Conservation (phyloP, 2,888 invertebrate species). For the Petrolisthes cinctipes region DNA sequence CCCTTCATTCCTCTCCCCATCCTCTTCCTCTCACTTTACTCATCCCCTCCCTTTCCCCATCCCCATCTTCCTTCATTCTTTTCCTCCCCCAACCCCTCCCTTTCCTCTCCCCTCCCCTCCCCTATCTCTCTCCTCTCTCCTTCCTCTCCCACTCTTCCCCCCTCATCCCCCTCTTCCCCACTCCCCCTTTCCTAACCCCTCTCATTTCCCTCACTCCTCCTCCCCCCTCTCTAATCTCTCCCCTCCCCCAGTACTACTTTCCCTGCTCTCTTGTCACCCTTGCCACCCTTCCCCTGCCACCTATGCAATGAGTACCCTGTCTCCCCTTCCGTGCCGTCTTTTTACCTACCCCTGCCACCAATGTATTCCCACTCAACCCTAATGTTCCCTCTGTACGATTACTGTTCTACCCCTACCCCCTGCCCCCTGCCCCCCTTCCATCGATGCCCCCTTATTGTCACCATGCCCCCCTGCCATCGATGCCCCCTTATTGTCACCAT, state of each 20-base stretch:
- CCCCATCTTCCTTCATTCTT: slow-evolving; percentile 25
- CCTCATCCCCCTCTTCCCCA: neutral
- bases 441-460: neutral
- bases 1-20: too few species aligned
- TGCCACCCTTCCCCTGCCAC: neutral
- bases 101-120: neutral
- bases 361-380: neutral
- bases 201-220: neutral
- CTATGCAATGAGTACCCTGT: neutral
- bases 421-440: neutral
- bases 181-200: neutral
- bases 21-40: slow-evolving; percentile 19
- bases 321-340: neutral
- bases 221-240: neutral
- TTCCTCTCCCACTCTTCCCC: neutral
- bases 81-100: slow-evolving; percentile 6
- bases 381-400: too few species aligned
- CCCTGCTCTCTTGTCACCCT: neutral
- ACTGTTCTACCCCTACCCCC: neutral
- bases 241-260: neutral
- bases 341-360: neutral
- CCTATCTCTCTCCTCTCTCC: neutral
- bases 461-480: neutral
- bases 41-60: slow-evolving; percentile 4
- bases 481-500: neutral